A percentile compares a stretch with the other conserved stretches of the same genome.
Conservation (phyloP, 2,797 vertebrate genomes). For the Acipenser transmontanus region DNA sequence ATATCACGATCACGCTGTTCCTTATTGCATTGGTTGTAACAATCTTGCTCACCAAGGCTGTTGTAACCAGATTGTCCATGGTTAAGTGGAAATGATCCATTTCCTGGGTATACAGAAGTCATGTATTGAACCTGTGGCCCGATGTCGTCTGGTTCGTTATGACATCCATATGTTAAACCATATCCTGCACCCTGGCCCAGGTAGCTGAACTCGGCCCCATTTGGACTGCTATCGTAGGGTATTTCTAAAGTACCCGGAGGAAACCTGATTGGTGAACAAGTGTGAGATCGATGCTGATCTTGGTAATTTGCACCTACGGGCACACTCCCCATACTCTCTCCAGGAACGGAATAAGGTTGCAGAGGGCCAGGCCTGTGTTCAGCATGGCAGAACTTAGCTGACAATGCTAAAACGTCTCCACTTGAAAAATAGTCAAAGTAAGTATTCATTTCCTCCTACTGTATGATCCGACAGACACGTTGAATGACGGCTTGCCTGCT, state of each 20-base stretch:
- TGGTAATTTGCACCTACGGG: constrained; percentile 23
- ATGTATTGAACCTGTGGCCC: constrained; percentile 37
- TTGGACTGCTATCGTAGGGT: constrained; percentile 28
- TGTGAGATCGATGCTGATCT: constrained; percentile 28
- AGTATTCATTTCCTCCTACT: constrained; percentile 40
- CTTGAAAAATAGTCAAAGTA: constrained; percentile 43
- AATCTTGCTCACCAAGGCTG: not conserved
- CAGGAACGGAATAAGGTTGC: constrained; percentile 29
- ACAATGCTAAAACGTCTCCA: constrained; percentile 45
- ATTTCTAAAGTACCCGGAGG: constrained; percentile 34
- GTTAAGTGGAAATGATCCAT: constrained; percentile 27
- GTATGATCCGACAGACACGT: constrained; percentile 23
- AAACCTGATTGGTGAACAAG: constrained; percentile 28
- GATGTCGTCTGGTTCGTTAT: constrained; percentile 30
- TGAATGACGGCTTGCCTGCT: constrained; percentile 37
- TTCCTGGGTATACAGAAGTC: constrained; percentile 38
- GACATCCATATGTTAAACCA: constrained; percentile 33
- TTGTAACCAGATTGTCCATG: constrained; percentile 4
- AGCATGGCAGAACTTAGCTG: constrained; percentile 41
- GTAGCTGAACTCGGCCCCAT: constrained; percentile 23
- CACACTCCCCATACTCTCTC: constrained; percentile 29
- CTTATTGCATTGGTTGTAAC: constrained; percentile 3
- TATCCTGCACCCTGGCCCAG: constrained; percentile 22
- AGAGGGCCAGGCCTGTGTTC: constrained; percentile 34
- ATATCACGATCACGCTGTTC: not conserved